Conservation (phyloP, 1,140 invertebrate genomes). For the Brachionus asplanchnoidis region DNA sequence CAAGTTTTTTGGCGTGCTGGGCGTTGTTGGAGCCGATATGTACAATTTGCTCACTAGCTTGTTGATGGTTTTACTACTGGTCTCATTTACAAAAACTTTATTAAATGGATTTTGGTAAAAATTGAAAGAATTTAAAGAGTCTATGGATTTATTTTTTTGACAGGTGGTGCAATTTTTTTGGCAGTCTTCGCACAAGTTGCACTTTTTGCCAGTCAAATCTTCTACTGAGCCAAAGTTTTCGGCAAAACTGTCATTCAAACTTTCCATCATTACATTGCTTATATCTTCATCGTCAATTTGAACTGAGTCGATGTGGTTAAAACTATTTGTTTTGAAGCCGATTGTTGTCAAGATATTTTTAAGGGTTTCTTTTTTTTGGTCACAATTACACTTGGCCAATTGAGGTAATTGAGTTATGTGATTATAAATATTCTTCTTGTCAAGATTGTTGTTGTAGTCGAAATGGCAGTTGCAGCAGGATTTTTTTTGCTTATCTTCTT, state of each 20-base stretch:
- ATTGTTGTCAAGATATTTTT: neutral
- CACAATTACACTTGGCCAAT: neutral
- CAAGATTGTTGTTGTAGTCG: neutral
- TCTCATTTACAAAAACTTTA: neutral
- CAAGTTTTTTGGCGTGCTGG: neutral
- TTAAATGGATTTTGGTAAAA: neutral
- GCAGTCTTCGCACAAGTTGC: neutral
- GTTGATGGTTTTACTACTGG: neutral
- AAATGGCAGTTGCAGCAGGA: neutral
- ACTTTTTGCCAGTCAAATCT: neutral
- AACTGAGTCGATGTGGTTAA: conserved; percentile 32
- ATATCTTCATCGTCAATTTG: conserved; percentile 27
- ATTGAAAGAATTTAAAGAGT: neutral
- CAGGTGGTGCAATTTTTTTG: conserved; percentile 19
- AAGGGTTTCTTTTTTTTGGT: neutral
- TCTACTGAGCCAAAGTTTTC: conserved; percentile 19
- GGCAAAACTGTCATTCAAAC: neutral
- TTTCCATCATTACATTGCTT: neutral
- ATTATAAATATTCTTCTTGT: conserved; percentile 22
- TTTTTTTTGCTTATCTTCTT: neutral
- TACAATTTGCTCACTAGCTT: conserved; percentile 27
- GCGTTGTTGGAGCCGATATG: conserved; percentile 12
- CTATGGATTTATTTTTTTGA: neutral
- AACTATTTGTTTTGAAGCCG: conserved; percentile 13
- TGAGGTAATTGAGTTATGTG: conserved; percentile 12